Base-by-base conservation (phyloP, 2,113 vertebrate species). In the Oncorhynchus kisutch region DNA sequence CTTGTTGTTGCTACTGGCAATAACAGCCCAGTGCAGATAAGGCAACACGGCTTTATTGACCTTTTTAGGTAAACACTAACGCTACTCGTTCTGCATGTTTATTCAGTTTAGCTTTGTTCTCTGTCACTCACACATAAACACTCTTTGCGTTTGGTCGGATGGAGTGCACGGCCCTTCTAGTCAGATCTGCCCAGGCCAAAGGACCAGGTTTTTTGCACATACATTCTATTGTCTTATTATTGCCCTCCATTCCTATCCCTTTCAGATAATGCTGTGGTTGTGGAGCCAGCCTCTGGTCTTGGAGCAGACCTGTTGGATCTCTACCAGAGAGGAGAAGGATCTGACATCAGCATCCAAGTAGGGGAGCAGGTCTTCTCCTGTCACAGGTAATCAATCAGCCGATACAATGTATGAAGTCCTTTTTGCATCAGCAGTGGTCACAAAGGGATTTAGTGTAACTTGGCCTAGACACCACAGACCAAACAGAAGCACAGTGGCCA, bases 301-400 rank as follows among this genome's bases (percentile, higher is more conserved):
- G 96, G 96, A 81, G 93, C 94, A 81, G 95, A 97, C 77, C 85
- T 97, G 84, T 27, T 98, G 89, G 91, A 90, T 80, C 90, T 98
- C 75, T 97, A 95, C 73, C 80, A 90, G 86, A 92, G 92, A 5
- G 88, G 86, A 49, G 91, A 86, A 85, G 94, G 92, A 80, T 93
- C 95, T 85, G 96, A 99, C 89, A 93, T 95, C 89, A 95, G 81
- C 85, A 95, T 99, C 87, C 94, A 94, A 62, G 81, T 95, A 85
- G 95, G 94, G 74, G 95, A 94, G 78, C 92, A 91, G 90, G 74
- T 84, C 69, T 97, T 98, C 88, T 93, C 89, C 85, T 95, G 94
- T 85, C 96, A 99, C 94, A 97, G 96, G 97, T 98, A 95, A 22
- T 62, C 3, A 72, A 0, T 31, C 39, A 18, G 16, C 16, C 51